Conservation (phyloP, 1,140 invertebrate genomes). For the Hypothenemus hampei region DNA sequence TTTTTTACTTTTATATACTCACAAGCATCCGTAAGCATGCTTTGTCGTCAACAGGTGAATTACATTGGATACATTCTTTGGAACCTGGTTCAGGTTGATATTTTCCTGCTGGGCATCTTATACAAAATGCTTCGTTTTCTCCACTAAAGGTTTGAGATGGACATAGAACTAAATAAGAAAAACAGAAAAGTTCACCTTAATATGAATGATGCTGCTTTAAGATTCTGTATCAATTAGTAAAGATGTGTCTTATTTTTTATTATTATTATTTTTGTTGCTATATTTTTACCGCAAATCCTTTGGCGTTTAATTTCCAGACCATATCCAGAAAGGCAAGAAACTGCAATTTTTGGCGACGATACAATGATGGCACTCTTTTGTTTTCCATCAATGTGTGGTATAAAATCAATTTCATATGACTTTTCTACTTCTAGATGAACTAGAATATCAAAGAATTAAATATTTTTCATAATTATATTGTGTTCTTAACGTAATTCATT, state of each 20-base stretch:
- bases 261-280: conserved; percentile 1
- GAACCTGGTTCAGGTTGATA: conserved; percentile 40
- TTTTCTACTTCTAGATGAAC: conserved; percentile 36
- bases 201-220: not conserved
- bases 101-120: conserved; percentile 35
- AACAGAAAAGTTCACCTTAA: not conserved
- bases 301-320: conserved; percentile 34
- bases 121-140: conserved; percentile 36
- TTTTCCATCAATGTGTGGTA: conserved; percentile 17
- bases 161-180: conserved; percentile 35
- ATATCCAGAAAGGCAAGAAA: conserved; percentile 36
- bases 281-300: conserved; percentile 36
- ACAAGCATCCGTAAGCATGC: conserved; percentile 39
- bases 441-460: no score
- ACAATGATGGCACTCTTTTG: conserved; percentile 17
- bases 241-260: not conserved
- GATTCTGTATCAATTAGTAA: not conserved
- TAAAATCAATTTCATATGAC: conserved; percentile 24
- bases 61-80: conserved; percentile 35
- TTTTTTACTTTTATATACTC: conserved; percentile 10
- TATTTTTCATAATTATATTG: no score
- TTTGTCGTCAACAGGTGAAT: conserved; percentile 38
- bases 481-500: no score
- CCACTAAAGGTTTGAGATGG: conserved; percentile 37
- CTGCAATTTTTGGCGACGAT: conserved; percentile 33